Base-by-base conservation (phyloP, 2,113 vertebrate species). In the Crotophaga sulcirostris region DNA sequence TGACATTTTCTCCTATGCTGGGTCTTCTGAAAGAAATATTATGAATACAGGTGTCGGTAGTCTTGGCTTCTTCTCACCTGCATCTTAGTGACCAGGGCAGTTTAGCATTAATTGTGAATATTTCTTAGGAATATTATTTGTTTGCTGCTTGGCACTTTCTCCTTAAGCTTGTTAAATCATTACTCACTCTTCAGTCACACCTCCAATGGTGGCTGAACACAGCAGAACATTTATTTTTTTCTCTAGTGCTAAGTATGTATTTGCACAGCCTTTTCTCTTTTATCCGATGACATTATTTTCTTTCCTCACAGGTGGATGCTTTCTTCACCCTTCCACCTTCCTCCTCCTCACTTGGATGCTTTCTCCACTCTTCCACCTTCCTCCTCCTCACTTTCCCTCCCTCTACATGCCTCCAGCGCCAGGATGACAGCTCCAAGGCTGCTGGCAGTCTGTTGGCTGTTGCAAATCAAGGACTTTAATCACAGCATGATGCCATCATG, bases 381-480 rank as follows among this genome's bases (percentile, higher is more conserved):
- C 54, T 95, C n/a, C 82, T 93, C 29, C 63, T 80, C 42, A 40
- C 17, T 14, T 34, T 63, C 16, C 64, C 20, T 69, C 29, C 14
- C 20, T 5, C 16, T 1, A 1, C 19, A 20, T 59, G 51, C 47
- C 51, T 52, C 68, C 80, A 63, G 33, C 90, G 70, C 49, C 36
- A 60, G 36, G 54, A 58, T 69, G 79, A 91, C 55, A 92, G 36
- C 56, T 81, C 52, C 29, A 26, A 80, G 34, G 54, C 59, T 84
- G 56, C 73, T 93, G 76, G 24, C 70, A 77, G 70, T 59, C 59
- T 6, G 20, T 69, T 80, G 79, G 52, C 76, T 89, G 55, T 31
- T 77, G 69, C 59, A 93, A 90, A 87, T 81, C 38, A 86, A 81
- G 76, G 56, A 63, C 68, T 96, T 94, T 44, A 87, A 89, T 93